Conservation (phyloP, 2,888 invertebrate species). For the Eupelmus urozonus region DNA sequence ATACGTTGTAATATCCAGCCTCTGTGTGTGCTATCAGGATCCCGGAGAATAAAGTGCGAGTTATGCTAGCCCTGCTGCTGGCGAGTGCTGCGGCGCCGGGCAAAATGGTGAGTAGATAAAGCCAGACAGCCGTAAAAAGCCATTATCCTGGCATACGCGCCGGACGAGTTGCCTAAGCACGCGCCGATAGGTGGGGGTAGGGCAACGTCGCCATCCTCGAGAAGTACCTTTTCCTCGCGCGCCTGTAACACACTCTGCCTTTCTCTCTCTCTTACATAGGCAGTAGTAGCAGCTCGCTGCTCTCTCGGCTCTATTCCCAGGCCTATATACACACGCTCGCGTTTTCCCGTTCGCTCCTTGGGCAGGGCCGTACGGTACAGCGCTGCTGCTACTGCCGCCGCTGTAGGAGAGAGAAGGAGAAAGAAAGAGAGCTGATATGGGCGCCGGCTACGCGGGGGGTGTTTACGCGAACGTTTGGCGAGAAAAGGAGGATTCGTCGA, state of each 20-base stretch:
- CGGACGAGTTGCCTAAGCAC: too few relatives aligned
- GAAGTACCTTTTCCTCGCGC: not conserved
- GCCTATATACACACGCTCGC: not conserved
- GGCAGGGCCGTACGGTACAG: constrained; percentile 47
- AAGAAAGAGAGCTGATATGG: not conserved
- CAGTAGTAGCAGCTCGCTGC: too few relatives aligned
- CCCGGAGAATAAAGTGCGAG: not conserved
- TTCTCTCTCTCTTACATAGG: constrained; percentile 15
- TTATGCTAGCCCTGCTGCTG: constrained; percentile 37
- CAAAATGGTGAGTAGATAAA: constrained; percentile 51
- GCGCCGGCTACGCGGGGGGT: constrained; percentile 43
- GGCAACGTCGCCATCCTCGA: not conserved
- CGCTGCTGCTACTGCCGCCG: not conserved
- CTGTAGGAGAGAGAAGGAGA: not conserved
- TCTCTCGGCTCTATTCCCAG: not conserved
- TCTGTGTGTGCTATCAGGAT: not conserved
- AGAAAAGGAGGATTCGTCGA: too few relatives aligned
- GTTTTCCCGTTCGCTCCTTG: constrained; percentile 26
- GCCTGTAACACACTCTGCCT: not conserved
- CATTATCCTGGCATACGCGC: not conserved
- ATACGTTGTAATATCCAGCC: not conserved
- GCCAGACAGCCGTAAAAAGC: not conserved
- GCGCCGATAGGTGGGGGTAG: too few relatives aligned
- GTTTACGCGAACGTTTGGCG: too few relatives aligned
- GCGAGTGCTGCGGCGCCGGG: constrained; percentile 45